phyloP scores from a whole-genome alignment of 2,888 invertebrate genomes.

The Empis stercorea region DNA sequence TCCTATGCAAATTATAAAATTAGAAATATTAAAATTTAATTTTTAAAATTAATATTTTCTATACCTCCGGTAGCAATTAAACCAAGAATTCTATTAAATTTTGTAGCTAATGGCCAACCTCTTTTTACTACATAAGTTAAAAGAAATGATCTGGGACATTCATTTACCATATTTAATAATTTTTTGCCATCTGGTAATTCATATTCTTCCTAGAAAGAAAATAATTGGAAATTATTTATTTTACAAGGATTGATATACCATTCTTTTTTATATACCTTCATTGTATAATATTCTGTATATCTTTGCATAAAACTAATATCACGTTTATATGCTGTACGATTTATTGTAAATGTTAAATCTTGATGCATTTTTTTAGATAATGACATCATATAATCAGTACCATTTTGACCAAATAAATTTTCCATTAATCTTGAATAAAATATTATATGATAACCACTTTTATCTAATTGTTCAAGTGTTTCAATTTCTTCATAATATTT shows the following conservation, averaged over 20 bases:
- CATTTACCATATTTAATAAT: constrained; percentile 32
- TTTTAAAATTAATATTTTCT: background rate
- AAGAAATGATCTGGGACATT: constrained; percentile 36
- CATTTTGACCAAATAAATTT: constrained; percentile 23
- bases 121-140: constrained; percentile 36
- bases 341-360: constrained; percentile 8
- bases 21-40: background rate
- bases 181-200: constrained; percentile 25
- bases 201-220: constrained; percentile 12
- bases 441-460: constrained; percentile 30
- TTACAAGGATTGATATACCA: background rate
- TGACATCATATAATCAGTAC: constrained; percentile 9
- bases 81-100: constrained; percentile 2
- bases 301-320: constrained; percentile 27
- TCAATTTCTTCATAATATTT: constrained; percentile 37
- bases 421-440: constrained; percentile 22
- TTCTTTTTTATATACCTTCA: background rate
- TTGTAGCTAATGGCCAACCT: constrained; percentile 31
- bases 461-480: constrained; percentile 32
- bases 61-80: background rate
- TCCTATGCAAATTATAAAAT: too few species aligned
- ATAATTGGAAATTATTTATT: too few species aligned
- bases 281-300: constrained; percentile 1
- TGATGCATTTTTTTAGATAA: constrained; percentile 12
- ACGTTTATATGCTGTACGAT: constrained; percentile 16